Evolutionary conservation across 1,140 invertebrate species (phyloP).

Genomic region (Rhopalosiphum padi): DNA sequence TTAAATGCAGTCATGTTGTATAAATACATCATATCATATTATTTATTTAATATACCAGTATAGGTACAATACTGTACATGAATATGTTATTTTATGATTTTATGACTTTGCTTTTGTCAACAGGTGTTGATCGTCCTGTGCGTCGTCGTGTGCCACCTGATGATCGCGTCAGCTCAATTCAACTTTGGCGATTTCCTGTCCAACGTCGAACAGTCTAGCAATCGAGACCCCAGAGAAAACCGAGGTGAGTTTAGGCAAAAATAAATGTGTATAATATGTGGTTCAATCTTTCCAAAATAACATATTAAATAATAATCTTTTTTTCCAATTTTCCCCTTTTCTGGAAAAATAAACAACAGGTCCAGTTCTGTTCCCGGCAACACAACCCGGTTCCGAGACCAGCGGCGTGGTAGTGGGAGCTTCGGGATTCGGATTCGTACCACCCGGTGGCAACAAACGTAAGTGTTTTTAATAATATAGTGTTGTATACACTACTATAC

Average conservation of each 20-base stretch:
- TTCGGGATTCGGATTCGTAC: slow-evolving; percentile 78
- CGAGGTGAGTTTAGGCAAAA: neutral
- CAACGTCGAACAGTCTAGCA: neutral
- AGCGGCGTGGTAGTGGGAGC: slow-evolving; percentile 76
- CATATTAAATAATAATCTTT: neutral
- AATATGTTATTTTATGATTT: neutral
- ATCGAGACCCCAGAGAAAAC: slow-evolving; percentile 25
- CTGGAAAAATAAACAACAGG: slow-evolving; percentile 64
- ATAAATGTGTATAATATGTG: neutral
- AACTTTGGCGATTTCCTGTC: neutral
- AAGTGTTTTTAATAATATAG: slow-evolving; percentile 29
- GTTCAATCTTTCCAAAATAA: neutral
- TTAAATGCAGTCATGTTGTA: too few species aligned
- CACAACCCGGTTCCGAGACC: slow-evolving; percentile 67
- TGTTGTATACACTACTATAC: too few species aligned
- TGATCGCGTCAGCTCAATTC: slow-evolving; percentile 37
- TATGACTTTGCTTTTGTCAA: neutral
- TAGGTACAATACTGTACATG: neutral
- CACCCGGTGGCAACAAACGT: slow-evolving; percentile 66
- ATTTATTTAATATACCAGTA: neutral
- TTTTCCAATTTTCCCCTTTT: neutral
- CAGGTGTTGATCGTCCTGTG: slow-evolving; percentile 17
- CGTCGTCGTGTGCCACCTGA: slow-evolving; percentile 29
- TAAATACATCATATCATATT: too few species aligned
- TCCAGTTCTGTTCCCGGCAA: slow-evolving; percentile 72